Evolutionary conservation across 2,797 vertebrate genomes (phyloP).

Genomic region (Rhinichthys osculus): DNA sequence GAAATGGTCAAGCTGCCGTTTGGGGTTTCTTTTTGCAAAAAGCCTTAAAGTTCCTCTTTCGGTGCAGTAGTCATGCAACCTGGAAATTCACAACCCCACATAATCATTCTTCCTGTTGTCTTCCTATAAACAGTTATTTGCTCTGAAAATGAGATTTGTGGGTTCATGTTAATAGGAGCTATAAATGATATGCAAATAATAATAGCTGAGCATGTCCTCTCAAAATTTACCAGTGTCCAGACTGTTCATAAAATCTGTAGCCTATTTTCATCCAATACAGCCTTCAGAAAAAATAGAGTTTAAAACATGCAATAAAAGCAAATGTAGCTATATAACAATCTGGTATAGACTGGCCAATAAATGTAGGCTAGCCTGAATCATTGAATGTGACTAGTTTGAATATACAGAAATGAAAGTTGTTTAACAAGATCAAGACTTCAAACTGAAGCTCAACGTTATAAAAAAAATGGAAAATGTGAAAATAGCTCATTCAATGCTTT

Average conservation of each 20-base stretch:
- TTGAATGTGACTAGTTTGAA: neutral
- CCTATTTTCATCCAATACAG: neutral
- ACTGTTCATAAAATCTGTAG: neutral
- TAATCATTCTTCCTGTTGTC: slow-evolving; percentile 38
- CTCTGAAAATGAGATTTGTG: neutral
- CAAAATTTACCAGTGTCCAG: neutral
- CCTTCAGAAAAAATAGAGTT: neutral
- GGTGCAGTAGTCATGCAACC: slow-evolving; percentile 12
- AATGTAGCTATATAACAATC: neutral
- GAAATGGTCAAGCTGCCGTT: slow-evolving; percentile 12
- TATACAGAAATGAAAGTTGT: neutral
- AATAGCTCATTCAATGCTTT: neutral
- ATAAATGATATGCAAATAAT: neutral
- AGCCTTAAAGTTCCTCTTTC: slow-evolving; percentile 41
- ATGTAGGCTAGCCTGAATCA: neutral
- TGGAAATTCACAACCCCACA: slow-evolving; percentile 38
- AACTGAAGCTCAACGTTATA: neutral
- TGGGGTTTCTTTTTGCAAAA: slow-evolving; percentile 17
- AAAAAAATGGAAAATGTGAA: neutral
- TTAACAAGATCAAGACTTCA: neutral
- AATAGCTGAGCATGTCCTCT: neutral
- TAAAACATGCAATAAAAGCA: neutral
- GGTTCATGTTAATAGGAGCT: neutral
- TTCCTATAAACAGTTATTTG: neutral
- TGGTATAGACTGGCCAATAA: no score